Evolutionary conservation across 2,888 invertebrate genomes (phyloP).

Genomic region (Conistra vaccinii): DNA sequence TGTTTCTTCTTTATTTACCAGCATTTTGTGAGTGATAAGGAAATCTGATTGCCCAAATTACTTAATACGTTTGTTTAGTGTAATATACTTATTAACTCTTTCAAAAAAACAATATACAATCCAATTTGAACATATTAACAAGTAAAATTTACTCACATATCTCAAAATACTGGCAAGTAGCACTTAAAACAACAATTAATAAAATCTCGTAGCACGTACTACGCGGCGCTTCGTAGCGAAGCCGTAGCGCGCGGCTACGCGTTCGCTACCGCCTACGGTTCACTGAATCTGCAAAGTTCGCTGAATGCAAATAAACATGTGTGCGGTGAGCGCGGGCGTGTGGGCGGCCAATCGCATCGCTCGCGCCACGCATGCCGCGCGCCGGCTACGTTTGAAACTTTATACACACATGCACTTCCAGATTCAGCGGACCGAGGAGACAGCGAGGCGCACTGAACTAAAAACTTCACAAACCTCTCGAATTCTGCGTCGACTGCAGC

Average conservation of each 20-base stretch:
- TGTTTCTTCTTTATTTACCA: slow-evolving; percentile 22
- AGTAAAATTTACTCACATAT: slow-evolving; percentile 34
- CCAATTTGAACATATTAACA: neutral
- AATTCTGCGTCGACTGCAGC: slow-evolving; percentile 90
- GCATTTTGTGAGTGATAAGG: slow-evolving; percentile 27
- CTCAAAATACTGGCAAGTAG: slow-evolving; percentile 45
- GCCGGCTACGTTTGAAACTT: slow-evolving; percentile 88
- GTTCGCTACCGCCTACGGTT: slow-evolving; percentile 86
- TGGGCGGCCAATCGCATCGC: slow-evolving; percentile 84
- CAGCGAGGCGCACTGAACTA: slow-evolving; percentile 66
- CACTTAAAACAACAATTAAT: slow-evolving; percentile 31
- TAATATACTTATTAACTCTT: neutral
- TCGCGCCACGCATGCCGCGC: slow-evolving; percentile 85
- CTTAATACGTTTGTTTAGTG: neutral
- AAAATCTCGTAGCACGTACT: slow-evolving; percentile 71
- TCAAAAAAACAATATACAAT: neutral
- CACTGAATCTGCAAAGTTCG: slow-evolving; percentile 88
- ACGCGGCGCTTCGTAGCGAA: slow-evolving; percentile 76
- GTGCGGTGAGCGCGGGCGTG: slow-evolving; percentile 80
- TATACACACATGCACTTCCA: slow-evolving; percentile 82
- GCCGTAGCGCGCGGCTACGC: slow-evolving; percentile 84
- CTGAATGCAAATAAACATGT: slow-evolving; percentile 89
- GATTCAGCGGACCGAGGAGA: slow-evolving; percentile 72
- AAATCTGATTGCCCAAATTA: neutral
- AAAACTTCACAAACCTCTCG: slow-evolving; percentile 87